Evolutionary conservation across 64 coral and sea anemone genomes (phyloP), one percentile per base, ranked within the genome.

Genomic region (Montipora foliosa): DNA sequence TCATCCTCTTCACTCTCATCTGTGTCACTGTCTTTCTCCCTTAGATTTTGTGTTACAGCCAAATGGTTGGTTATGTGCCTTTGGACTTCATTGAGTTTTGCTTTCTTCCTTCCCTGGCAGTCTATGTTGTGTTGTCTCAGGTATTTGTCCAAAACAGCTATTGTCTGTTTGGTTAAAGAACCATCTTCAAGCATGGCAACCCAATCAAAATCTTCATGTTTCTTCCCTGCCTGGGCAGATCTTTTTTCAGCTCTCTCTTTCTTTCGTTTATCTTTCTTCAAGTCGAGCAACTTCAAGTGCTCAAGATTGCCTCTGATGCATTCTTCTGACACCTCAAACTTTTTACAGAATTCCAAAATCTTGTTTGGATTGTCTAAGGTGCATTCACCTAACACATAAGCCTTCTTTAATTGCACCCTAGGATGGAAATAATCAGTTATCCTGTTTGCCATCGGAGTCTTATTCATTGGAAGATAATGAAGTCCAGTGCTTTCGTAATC

Each of bases 401-500:
- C 88, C 75, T 89, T 62, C 88, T 78, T 89, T 77, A 89, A 59
- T 77, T 78, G 25, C 25, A 25, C 25, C 49, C 68, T 89, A 61
- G 74, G 74, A 78, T 78, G 70, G 50, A 76, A 89, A 89, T 89
- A 46, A 89, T 89, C 74, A 77, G 74, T 77, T 77, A 77, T 89
- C 5, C 88, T 76, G 88, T 78, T 78, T 61, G 53, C 74, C 47
- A 44, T 57, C 48, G 88, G 76, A 79, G 53, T 90, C 55, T 90
- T 79, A n/a, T 90, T 90, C 74, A 77, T 61, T 61, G 88, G 51
- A 90, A 90, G 88, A 87, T 50, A 87, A 79, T 90, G 88, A 4
- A 90, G 88, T 79, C 88, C 88, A 87, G 46, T 73, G 66, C 84
- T 87, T 87, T 87, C 66, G 21, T 86, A 86, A 86, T 70, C 21